Evolutionary conservation across 2,113 vertebrate genomes (phyloP).

Genomic region (Arvicanthis niloticus): DNA sequence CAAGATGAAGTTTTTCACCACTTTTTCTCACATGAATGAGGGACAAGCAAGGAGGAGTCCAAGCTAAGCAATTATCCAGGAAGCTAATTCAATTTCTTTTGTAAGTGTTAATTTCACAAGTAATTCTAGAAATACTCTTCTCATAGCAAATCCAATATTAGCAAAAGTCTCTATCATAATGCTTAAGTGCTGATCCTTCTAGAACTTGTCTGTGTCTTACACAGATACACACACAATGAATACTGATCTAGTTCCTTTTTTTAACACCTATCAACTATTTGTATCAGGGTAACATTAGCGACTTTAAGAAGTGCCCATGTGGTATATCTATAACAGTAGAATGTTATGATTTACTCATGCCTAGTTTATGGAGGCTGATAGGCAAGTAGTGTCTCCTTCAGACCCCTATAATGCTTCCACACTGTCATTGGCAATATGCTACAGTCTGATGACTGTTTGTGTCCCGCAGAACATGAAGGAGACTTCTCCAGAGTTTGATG

Average conservation of each 20-base stretch:
- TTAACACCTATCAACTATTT: neutral
- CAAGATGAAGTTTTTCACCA: constrained; percentile 15
- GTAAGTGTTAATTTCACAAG: constrained; percentile 71
- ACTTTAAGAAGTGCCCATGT: neutral
- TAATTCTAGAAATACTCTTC: constrained; percentile 68
- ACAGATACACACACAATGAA: neutral
- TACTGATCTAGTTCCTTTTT: neutral
- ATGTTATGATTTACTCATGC: neutral
- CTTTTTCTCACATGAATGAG: constrained; percentile 38
- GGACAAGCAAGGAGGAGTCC: constrained; percentile 38
- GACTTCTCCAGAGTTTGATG: neutral
- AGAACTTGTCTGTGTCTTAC: neutral
- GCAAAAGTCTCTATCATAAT: neutral
- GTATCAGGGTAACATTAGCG: neutral
- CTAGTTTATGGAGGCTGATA: neutral
- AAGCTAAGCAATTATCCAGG: constrained; percentile 39
- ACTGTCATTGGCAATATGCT: no score
- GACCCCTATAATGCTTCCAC: neutral
- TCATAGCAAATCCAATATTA: constrained; percentile 63
- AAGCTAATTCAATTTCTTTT: constrained; percentile 64
- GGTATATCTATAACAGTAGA: neutral
- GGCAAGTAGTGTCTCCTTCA: neutral
- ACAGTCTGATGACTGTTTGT: neutral
- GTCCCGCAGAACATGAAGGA: neutral
- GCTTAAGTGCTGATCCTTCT: neutral